Evolutionary conservation across 2,113 vertebrate genomes (phyloP).

Genomic region (Catagonus wagneri): DNA sequence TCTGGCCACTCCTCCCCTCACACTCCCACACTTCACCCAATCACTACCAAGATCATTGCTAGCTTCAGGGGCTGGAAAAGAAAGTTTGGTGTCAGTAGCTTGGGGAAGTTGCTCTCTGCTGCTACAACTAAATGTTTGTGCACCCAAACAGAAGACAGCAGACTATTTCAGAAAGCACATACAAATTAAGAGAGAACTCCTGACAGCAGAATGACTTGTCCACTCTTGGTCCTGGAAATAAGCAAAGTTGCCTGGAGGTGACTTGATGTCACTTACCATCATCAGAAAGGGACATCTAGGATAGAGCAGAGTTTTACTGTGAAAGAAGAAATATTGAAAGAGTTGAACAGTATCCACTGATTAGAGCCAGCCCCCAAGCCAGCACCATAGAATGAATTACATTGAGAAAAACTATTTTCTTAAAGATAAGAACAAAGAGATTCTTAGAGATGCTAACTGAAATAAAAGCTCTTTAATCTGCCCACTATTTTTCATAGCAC

Average conservation of each 20-base stretch:
- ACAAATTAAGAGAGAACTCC: not conserved
- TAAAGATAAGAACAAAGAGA: not conserved
- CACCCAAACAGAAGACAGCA: not conserved
- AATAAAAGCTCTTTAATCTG: not conserved
- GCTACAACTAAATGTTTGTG: not conserved
- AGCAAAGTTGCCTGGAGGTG: not conserved
- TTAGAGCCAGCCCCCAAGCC: not conserved
- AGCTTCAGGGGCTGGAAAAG: not conserved
- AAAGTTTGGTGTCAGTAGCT: not conserved
- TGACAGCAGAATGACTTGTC: not conserved
- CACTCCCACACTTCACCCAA: not conserved
- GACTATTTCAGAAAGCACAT: not conserved
- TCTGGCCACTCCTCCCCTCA: not conserved
- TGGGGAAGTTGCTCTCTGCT: not conserved
- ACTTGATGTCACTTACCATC: not conserved
- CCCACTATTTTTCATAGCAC: not conserved
- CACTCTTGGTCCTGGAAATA: not conserved
- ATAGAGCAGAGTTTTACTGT: not conserved
- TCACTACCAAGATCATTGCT: fast-evolving
- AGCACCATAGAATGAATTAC: not conserved
- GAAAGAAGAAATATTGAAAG: not conserved
- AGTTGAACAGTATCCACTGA: not conserved
- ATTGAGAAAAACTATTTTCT: not conserved
- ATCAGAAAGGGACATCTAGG: too few relatives aligned
- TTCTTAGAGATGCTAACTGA: not conserved